A percentile compares a stretch with the other conserved stretches of the same genome.
Conservation (phyloP, 1,140 invertebrate genomes). For the Drosophila novamexicana region DNA sequence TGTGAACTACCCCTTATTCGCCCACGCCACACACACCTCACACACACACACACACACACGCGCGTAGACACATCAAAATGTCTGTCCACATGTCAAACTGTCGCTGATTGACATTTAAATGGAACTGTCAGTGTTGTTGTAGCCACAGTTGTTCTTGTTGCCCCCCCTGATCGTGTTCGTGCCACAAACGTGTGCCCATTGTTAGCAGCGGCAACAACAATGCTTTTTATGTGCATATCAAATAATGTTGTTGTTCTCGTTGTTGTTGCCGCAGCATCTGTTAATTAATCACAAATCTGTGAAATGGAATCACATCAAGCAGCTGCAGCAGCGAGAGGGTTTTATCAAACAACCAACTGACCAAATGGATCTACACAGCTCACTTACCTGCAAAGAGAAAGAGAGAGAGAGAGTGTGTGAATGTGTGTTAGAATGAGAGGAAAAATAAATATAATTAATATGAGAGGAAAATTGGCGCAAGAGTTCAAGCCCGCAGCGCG, state of each 20-base stretch:
- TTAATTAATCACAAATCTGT: constrained; percentile 59
- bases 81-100: constrained; percentile 44
- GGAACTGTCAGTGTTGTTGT: constrained; percentile 58
- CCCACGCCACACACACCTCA: background rate
- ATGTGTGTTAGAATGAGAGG: background rate
- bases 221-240: constrained; percentile 24
- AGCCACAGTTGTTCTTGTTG: constrained; percentile 15
- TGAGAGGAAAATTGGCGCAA: constrained; percentile 34
- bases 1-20: background rate
- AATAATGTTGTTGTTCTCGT: constrained; percentile 31
- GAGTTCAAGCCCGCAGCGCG: constrained; percentile 1
- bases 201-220: constrained; percentile 47
- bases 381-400: constrained; percentile 51
- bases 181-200: constrained; percentile 53
- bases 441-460: constrained; percentile 45
- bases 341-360: constrained; percentile 14
- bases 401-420: constrained; percentile 3
- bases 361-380: constrained; percentile 1
- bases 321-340: constrained; percentile 27
- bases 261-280: constrained; percentile 34
- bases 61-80: constrained; percentile 25
- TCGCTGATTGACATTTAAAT: constrained; percentile 67
- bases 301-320: constrained; percentile 17
- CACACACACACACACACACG: constrained; percentile 24
- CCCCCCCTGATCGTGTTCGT: constrained; percentile 25